Evolutionary conservation across 2,113 vertebrate species (phyloP), one percentile per base, ranked within the genome.

Genomic region (Microtus ochrogaster): DNA sequence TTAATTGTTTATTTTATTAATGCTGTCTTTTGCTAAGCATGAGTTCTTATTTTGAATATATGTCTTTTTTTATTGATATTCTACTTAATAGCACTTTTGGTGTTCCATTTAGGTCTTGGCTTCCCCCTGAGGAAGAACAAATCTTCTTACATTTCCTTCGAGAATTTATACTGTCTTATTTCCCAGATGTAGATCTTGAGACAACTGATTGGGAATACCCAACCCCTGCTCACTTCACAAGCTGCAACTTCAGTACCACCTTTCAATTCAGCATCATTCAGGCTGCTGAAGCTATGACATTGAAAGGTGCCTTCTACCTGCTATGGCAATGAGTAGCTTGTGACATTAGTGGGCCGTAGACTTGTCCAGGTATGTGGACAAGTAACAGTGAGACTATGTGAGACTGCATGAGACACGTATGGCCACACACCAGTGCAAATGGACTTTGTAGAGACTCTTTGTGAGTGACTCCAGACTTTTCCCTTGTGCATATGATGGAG

Each of bases 21-120:
- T 47, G 5, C 24, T 81, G 5, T 73, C 30, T 96, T 94, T 92
- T 26, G 19, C 79, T 85, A 81, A 95, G 6, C 36, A 94, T 55
- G 70, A 52, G 0, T 93, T 81, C 61, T 84, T 82, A 84, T 16
- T 86, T 47, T 49, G 68, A 86, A 68, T 86, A 30, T 68, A 36
- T 63, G 63, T 13, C 84, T 41, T 79, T 65, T 79, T 65, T 39
- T 85, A 55, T 94, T 33, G 84, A 41, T 89, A 81, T 81, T 81
- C 88, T 63, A 21, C 24, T 84, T 91, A 52, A 30, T n/a, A 14
- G 61, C 88, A 39, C 8, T 89, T 93, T 92, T 12, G 90, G 41
- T 17, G 21, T 89, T 94, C 58, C 63, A 22, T 52, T 96, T 47
- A 79, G 74, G 73, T 66, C 22, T 91, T 95, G 92, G 63, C 6